Evolutionary conservation across 2,888 invertebrate species (phyloP).

Genomic region (Neoascia interrupta): DNA sequence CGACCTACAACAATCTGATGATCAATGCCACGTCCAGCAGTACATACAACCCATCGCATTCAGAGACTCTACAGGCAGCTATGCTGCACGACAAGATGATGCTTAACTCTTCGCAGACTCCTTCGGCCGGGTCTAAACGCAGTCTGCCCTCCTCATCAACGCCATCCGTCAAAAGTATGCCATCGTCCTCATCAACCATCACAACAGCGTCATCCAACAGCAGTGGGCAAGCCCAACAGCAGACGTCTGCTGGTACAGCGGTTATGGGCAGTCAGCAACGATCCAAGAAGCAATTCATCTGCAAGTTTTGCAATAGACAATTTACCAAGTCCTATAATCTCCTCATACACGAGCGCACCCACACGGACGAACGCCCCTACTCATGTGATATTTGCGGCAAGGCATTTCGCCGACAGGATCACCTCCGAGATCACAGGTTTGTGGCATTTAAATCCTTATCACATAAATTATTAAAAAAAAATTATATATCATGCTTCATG

Average conservation of each 20-base stretch:
- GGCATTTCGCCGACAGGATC: conserved; percentile 97
- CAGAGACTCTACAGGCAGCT: conserved; percentile 75
- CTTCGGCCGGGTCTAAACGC: conserved; percentile 45
- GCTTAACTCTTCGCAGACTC: conserved; percentile 44
- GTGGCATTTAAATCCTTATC: too few species aligned
- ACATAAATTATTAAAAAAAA: too few species aligned
- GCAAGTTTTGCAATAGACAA: conserved; percentile 98
- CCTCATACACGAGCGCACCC: conserved; percentile 97
- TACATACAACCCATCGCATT: conserved; percentile 72
- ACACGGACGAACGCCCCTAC: conserved; percentile 98
- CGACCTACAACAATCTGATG: conserved; percentile 85
- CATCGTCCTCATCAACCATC: conserved; percentile 29
- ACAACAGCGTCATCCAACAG: not conserved
- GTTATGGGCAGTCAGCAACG: conserved; percentile 79
- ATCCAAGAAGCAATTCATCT: conserved; percentile 99
- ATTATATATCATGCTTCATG: too few species aligned
- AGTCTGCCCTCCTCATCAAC: conserved; percentile 49
- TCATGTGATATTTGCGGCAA: conserved; percentile 99
- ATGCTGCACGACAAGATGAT: conserved; percentile 78
- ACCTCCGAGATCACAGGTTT: conserved; percentile 94
- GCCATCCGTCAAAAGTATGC: conserved; percentile 52
- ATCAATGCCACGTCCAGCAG: conserved; percentile 82
- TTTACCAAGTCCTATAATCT: conserved; percentile 98
- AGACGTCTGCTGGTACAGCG: conserved; percentile 70
- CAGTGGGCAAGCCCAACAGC: conserved; percentile 18